These are phyloP conservation scores for Temnothorax nylanderi DNA, from an alignment of 1,140 invertebrate genomes.

Conservation along the genomic window DNA sequence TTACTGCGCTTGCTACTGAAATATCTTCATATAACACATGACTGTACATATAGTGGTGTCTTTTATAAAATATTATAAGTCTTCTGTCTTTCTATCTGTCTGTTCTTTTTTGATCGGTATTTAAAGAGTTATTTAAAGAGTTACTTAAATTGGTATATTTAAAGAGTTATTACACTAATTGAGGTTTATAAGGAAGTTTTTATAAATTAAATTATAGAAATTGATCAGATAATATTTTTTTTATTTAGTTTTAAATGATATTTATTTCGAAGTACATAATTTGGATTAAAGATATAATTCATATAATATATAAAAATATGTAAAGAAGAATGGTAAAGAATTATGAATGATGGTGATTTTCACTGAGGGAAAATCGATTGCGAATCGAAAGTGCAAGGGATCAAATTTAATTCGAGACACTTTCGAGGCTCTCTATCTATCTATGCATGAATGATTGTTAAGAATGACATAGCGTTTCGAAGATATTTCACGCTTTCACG, in stretches of 20 bases:
- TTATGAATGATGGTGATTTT: neutral
- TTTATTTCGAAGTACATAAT: neutral
- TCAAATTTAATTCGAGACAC: neutral
- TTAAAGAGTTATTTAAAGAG: neutral
- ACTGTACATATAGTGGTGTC: neutral
- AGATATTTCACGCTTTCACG: slow-evolving; percentile 22
- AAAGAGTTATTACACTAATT: neutral
- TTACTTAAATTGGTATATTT: neutral
- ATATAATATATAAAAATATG: neutral
- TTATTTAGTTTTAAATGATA: neutral
- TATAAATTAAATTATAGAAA: neutral
- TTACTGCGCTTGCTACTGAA: neutral
- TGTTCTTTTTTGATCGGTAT: neutral
- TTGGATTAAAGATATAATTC: neutral
- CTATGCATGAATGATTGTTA: neutral
- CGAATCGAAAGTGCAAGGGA: neutral
- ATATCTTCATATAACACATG: neutral
- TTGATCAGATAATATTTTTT: neutral
- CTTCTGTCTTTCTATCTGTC: neutral
- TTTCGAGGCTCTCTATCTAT: neutral
- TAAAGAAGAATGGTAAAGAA: neutral
- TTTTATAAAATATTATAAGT: neutral
- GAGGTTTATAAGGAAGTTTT: neutral
- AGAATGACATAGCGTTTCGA: slow-evolving; percentile 12
- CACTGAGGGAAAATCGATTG: neutral